These are phyloP conservation scores for Pholis gunnellus DNA, from an alignment of 2,113 vertebrate genomes.

Conservation along the genomic window DNA sequence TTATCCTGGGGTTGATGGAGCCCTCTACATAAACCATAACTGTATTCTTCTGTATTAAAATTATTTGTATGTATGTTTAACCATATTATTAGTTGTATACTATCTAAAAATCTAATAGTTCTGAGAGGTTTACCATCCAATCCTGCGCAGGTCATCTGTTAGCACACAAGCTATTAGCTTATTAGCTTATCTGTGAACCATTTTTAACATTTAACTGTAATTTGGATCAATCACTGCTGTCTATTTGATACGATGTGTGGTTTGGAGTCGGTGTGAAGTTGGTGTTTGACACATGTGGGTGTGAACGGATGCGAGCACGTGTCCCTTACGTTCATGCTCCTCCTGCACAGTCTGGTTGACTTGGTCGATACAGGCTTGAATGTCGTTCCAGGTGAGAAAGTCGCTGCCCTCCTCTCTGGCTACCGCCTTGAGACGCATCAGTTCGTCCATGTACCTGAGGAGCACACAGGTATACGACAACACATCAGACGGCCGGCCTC, in stretches of 20 bases:
- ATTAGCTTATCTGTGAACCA: background rate
- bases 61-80: no score
- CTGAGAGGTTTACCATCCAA: background rate
- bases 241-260: background rate
- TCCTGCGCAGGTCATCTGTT: background rate
- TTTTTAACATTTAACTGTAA: background rate
- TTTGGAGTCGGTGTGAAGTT: background rate
- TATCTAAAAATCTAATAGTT: background rate
- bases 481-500: background rate
- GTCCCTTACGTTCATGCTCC: constrained; percentile 92
- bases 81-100: background rate
- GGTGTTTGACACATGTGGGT: background rate
- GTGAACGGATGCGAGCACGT: background rate
- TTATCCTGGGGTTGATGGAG: background rate
- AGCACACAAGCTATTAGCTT: background rate
- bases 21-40: background rate
- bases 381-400: constrained; percentile 97
- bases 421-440: constrained; percentile 90
- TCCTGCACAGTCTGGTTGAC: constrained; percentile 93
- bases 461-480: background rate
- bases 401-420: constrained; percentile 83
- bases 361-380: constrained; percentile 93
- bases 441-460: constrained; percentile 92
- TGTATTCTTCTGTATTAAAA: background rate
- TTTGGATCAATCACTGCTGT: background rate